phyloP scores from a whole-genome alignment of 1,140 invertebrate species.

The Drosophila burlai region DNA sequence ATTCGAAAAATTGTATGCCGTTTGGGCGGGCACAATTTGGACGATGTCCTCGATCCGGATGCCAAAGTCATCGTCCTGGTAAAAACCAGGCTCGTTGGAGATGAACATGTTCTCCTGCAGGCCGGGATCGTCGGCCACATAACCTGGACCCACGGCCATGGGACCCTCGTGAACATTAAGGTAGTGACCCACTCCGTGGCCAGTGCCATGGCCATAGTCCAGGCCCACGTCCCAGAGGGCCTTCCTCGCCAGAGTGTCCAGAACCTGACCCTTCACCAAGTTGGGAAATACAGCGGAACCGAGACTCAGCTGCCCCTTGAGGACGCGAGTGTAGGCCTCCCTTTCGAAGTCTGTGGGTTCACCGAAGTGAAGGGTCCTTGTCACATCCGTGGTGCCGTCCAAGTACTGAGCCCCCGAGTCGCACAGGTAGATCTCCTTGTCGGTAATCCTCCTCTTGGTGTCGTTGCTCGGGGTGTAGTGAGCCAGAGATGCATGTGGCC shows the following conservation, averaged over 20 bases:
- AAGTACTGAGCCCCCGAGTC: constrained; percentile 96
- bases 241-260: constrained; percentile 95
- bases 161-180: constrained; percentile 98
- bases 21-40: constrained; percentile 87
- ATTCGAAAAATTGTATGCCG: constrained; percentile 90
- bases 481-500: constrained; percentile 97
- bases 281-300: constrained; percentile 92
- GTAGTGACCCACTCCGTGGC: constrained; percentile 98
- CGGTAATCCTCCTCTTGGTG: constrained; percentile 89
- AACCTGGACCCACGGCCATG: constrained; percentile 90
- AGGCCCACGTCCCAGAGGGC: constrained; percentile 96
- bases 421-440: constrained; percentile 93
- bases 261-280: constrained; percentile 91
- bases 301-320: constrained; percentile 94
- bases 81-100: constrained; percentile 95
- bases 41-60: constrained; percentile 97
- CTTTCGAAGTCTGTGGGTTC: constrained; percentile 91
- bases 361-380: constrained; percentile 96
- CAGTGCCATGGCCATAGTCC: constrained; percentile 98
- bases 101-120: constrained; percentile 95
- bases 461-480: constrained; percentile 93
- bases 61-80: constrained; percentile 94
- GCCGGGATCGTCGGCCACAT: constrained; percentile 90
- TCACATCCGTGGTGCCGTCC: constrained; percentile 98
- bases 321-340: constrained; percentile 96